Evolutionary conservation across 2,113 vertebrate species (phyloP).

Genomic region (Aix galericulata): DNA sequence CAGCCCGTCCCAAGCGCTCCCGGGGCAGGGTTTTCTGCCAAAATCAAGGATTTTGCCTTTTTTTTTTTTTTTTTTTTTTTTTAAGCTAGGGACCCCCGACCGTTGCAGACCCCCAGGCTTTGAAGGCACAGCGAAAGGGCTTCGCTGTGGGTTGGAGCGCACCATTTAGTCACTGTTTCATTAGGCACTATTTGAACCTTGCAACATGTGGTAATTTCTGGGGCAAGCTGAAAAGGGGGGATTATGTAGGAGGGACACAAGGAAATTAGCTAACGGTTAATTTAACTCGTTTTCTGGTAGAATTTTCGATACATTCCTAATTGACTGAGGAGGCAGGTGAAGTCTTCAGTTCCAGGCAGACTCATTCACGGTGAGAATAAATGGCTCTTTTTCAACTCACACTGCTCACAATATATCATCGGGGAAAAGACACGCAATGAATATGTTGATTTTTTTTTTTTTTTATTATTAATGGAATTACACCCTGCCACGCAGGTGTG

Average conservation of each 20-base stretch:
- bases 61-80: neutral
- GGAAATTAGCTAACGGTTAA: slow-evolving; percentile 98
- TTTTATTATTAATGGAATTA: slow-evolving; percentile 93
- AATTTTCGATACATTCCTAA: slow-evolving; percentile 99
- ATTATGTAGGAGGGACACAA: slow-evolving; percentile 93
- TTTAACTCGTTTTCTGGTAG: slow-evolving; percentile 98
- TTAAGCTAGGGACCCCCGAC: slow-evolving; percentile 75
- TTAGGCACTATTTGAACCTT: slow-evolving; percentile 98
- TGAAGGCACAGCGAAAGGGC: slow-evolving; percentile 85
- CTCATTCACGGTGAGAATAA: slow-evolving; percentile 93
- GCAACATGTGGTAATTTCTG: slow-evolving; percentile 97
- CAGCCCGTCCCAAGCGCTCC: neutral
- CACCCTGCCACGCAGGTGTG: slow-evolving; percentile 93
- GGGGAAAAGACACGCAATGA: slow-evolving; percentile 92
- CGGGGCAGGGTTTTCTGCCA: slow-evolving; percentile 78
- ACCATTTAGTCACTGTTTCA: slow-evolving; percentile 97
- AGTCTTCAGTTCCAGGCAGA: slow-evolving; percentile 91
- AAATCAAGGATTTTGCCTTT: slow-evolving; percentile 71
- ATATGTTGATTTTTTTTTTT: slow-evolving; percentile 90
- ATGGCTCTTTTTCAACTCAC: slow-evolving; percentile 90
- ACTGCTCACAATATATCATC: slow-evolving; percentile 92
- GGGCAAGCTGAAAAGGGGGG: slow-evolving; percentile 90
- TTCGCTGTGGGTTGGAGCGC: slow-evolving; percentile 79
- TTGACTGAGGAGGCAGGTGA: slow-evolving; percentile 99
- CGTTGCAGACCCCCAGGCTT: slow-evolving; percentile 77